These are phyloP conservation scores for Tigriopus californicus DNA, from an alignment of 2,888 invertebrate genomes.

Conservation along the genomic window DNA sequence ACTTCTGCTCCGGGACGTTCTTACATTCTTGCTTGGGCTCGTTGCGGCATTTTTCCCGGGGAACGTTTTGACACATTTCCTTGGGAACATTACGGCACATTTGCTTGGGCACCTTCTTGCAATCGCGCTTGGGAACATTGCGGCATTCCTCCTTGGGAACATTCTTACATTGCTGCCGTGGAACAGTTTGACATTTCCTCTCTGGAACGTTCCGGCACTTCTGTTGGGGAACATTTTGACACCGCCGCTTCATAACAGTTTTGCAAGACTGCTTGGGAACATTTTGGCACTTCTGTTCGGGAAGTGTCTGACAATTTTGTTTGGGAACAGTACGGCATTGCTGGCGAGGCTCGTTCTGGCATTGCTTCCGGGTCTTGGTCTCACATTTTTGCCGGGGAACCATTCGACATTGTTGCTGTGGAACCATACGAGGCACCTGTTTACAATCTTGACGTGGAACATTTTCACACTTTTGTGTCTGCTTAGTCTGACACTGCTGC, in stretches of 20 bases:
- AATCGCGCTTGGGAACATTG: neutral
- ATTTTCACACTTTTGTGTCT: constrained; percentile 6
- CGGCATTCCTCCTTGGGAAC: constrained; percentile 5
- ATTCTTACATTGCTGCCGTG: constrained; percentile 6
- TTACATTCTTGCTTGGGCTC: neutral
- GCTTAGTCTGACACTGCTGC: constrained; percentile 6
- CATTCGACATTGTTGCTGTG: constrained; percentile 3
- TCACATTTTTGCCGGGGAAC: constrained; percentile 7
- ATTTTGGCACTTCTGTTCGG: neutral
- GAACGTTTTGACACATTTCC: neutral
- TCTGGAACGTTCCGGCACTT: constrained; percentile 3
- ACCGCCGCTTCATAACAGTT: neutral
- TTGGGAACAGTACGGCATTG: neutral
- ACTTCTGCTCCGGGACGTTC: constrained; percentile 3
- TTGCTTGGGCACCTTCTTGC: neutral
- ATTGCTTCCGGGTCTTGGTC: neutral
- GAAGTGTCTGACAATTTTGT: neutral
- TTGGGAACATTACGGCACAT: constrained; percentile 2
- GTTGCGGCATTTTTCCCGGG: neutral
- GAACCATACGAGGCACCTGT: constrained; percentile 1
- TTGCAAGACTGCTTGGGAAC: constrained; percentile 6
- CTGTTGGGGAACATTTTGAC: constrained; percentile 1
- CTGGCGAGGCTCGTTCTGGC: constrained; percentile 4
- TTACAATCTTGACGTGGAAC: constrained; percentile 3
- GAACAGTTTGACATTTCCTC: constrained; percentile 5